Evolutionary conservation across 2,797 vertebrate species (phyloP).

Genomic region (Mus caroli): DNA sequence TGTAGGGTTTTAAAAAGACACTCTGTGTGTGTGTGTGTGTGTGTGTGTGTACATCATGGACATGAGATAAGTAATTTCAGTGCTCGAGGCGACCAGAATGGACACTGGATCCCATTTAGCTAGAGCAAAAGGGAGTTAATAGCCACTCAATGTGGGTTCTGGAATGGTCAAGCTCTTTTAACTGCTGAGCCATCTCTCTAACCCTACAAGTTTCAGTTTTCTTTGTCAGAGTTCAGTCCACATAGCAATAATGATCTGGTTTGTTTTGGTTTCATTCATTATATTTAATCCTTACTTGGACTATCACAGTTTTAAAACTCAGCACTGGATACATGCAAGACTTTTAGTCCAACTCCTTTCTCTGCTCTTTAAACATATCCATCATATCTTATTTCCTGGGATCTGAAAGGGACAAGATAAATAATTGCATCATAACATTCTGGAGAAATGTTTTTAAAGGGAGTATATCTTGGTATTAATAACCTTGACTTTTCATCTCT

Average conservation of each 20-base stretch:
- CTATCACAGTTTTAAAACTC: conserved; percentile 19
- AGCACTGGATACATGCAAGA: background rate
- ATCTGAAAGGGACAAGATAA: background rate
- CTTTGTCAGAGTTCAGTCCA: background rate
- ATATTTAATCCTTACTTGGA: background rate
- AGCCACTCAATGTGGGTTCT: background rate
- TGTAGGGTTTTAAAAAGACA: no score
- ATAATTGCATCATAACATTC: background rate
- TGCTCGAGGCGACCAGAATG: background rate
- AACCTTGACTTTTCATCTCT: background rate
- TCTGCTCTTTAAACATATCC: background rate
- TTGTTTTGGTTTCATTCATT: background rate
- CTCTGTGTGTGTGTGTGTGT: background rate
- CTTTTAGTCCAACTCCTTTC: background rate
- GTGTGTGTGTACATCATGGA: rapidly evolving
- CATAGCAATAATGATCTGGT: background rate
- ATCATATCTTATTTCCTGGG: background rate
- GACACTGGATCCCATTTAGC: no score
- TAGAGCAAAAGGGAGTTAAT: background rate
- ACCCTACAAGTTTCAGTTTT: background rate
- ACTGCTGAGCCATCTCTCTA: background rate
- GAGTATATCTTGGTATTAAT: background rate
- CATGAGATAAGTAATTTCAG: no score
- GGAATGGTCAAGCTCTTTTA: background rate
- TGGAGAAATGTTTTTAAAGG: conserved; percentile 41